These are phyloP conservation scores for Harpegnathos saltator DNA, from an alignment of 1,140 invertebrate genomes.

Conservation along the genomic window DNA sequence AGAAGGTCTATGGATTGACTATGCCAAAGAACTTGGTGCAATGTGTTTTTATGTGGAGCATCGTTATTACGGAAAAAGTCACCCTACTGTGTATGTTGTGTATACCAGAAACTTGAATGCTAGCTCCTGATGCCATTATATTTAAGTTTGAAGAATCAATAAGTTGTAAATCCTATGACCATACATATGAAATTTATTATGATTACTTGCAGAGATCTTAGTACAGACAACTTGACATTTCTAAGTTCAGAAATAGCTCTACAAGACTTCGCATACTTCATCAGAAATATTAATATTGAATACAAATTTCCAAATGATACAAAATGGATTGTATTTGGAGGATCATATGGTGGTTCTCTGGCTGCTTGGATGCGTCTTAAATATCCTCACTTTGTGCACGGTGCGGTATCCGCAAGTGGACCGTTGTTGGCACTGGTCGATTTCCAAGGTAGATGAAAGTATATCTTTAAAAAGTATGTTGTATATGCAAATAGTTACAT, in stretches of 20 bases:
- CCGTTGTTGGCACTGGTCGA: conserved; percentile 94
- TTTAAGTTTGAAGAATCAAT: too few species aligned
- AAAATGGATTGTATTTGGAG: conserved; percentile 97
- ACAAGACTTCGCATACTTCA: conserved; percentile 94
- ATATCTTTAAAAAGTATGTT: background rate
- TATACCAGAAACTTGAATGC: background rate
- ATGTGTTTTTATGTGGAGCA: conserved; percentile 96
- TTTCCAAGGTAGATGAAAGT: conserved; percentile 89
- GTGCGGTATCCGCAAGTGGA: conserved; percentile 95
- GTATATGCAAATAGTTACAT: background rate
- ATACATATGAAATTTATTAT: too few species aligned
- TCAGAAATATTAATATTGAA: conserved; percentile 89
- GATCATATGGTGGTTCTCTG: conserved; percentile 96
- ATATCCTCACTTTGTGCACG: conserved; percentile 95
- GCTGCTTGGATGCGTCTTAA: conserved; percentile 96
- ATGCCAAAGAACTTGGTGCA: conserved; percentile 92
- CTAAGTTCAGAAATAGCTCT: conserved; percentile 95
- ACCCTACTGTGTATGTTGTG: conserved; percentile 90
- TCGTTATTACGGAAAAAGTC: conserved; percentile 97
- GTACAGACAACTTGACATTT: conserved; percentile 91
- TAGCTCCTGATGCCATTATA: too few species aligned
- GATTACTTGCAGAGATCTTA: conserved; percentile 91
- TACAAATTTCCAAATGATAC: conserved; percentile 88
- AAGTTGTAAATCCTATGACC: too few species aligned
- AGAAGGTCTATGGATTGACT: conserved; percentile 93